Evolutionary conservation across 2,888 invertebrate genomes (phyloP), one percentile per base, ranked within the genome.

Genomic region (Drosophila meridiana): DNA sequence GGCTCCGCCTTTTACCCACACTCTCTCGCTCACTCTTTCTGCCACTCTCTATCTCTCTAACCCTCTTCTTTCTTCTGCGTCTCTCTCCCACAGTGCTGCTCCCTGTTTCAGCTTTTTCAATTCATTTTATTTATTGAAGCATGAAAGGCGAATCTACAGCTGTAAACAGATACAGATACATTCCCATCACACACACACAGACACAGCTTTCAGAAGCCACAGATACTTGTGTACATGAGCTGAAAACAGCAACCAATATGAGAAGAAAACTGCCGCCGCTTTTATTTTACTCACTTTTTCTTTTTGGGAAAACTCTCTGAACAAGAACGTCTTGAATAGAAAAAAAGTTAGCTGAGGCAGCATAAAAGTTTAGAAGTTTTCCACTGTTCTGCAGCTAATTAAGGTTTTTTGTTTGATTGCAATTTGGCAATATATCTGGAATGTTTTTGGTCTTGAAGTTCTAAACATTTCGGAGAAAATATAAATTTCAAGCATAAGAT

Each of bases 81-180:
- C 26, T 62, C 30, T 11, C 26, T 30, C 32, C 9, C n/a, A 13
- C 13, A 53, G 4, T 28, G 6, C 40, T n/a, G 40, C 14, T 50
- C 20, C 50, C 20, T 47, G 55, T 71, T 73, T 76, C 66, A 69
- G 77, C 69, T 76, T 83, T 87, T 87, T 87, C 87, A 87, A 87
- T 89, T 87, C 85, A 89, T 87, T 89, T 89, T 87, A 87, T 87
- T 87, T 87, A 89, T 89, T 89, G 87, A 83, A 87, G 87, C 89
- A 89, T 87, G 84, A 89, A 87, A 83, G 87, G 73, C 81, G 83
- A 76, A 69, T 67, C 66, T 69, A 63, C 66, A 78, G 58, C 56
- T 64, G 69, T 63, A 76, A 67, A 84, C 75, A 58, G 68, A 80
- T 75, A 73, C 72, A 80, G 72, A 79, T 73, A 83, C 72, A 74